Conservation (phyloP, 2,888 invertebrate genomes). For the Plebejus argus region DNA sequence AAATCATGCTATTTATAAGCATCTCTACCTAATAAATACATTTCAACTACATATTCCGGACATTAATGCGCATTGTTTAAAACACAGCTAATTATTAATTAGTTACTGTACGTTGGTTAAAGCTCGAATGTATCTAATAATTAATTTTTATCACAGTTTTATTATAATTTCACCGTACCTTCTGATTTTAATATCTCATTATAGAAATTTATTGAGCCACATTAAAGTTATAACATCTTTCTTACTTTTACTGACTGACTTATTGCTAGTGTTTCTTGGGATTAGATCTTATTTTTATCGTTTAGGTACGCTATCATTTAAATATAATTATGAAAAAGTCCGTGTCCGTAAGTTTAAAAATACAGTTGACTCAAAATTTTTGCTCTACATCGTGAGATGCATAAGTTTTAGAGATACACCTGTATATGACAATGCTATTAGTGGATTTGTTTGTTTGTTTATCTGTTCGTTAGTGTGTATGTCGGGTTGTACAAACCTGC, state of each 20-base stretch:
- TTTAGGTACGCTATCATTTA: background rate
- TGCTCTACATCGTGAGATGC: background rate
- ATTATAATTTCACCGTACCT: background rate
- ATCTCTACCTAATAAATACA: background rate
- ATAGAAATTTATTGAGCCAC: background rate
- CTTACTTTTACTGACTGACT: background rate
- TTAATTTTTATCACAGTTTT: background rate
- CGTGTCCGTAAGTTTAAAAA: background rate
- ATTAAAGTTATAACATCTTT: background rate
- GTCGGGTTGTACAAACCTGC: slow-evolving; percentile 84
- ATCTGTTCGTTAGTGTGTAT: background rate
- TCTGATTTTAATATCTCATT: background rate
- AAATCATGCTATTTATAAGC: background rate
- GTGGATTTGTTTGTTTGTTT: background rate
- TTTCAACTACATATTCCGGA: background rate
- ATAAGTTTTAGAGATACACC: background rate
- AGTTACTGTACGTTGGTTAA: background rate
- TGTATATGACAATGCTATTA: background rate
- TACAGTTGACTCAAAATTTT: background rate
- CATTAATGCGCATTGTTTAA: background rate
- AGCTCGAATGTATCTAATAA: background rate
- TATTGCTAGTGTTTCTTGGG: background rate
- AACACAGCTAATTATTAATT: slow-evolving; percentile 9
- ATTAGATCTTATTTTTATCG: background rate
- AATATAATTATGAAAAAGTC: background rate